Base-by-base conservation (phyloP, 2,888 invertebrate species). In the Ichneumoninae sp. region DNA sequence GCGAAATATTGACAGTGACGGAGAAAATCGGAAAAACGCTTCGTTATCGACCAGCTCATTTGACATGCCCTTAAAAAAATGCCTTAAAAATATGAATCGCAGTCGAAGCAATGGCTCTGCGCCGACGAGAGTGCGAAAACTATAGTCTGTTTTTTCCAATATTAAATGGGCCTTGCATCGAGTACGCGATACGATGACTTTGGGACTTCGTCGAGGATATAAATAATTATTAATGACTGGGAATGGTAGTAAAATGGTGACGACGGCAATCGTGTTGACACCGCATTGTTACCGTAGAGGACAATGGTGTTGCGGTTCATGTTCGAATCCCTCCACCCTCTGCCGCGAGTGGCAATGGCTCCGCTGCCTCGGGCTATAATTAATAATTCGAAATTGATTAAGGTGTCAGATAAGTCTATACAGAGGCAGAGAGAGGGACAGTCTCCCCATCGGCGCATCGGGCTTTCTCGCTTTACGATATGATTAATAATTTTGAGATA, bases 391-490 rank as follows among this genome's bases (percentile, higher is more conserved):
- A 90, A 91, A 93, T 92, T 93, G 93, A 93, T 93, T 93, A 93
- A 93, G 92, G 92, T 92, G 93, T 93, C 93, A 93, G 92, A 93
- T 93, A 93, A 93, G 92, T 93, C 92, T 91, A 93, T 92, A 91
- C 30, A 62, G 62, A 62, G 30, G 62, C 62, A 13, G 92, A 91
- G 91, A 89, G 87, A 87, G 85, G 75, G 81, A 80, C 47, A 26
- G 26, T 6, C 13, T 10, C n/a, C 19, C 40, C 66, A 66, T 47
- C 65, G 22, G 50, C 16, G 36, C 65, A 62, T 10, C 19, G 65
- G 52, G 60, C 76, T 78, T 66, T 80, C 84, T 83, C 68, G 44
- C 44, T 75, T 71, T 83, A 83, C 88, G 88, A 91, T 91, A 90
- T 93, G 93, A 93, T 93, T 93, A 92, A 93, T 93, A 93, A 93